Base-by-base conservation (phyloP, 1,140 invertebrate species). In the Parapsyche elsis region DNA sequence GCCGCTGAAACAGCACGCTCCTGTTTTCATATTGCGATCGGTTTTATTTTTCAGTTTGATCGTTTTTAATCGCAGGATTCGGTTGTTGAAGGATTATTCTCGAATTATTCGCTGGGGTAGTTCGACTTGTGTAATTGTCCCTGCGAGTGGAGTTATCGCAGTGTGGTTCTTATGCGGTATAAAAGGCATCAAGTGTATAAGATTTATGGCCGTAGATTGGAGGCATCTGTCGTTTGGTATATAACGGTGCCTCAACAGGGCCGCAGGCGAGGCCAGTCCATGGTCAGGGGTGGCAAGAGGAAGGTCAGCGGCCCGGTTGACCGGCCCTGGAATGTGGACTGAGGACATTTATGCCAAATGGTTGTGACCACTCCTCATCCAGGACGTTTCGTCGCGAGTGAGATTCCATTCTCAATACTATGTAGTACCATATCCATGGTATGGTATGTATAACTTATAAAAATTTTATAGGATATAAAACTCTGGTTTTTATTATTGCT, bases 291-390 rank as follows among this genome's bases (percentile, higher is more conserved):
- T 67, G 21, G 21, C 21, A 26, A 67, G 24, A 19, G 23, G 24
- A 67, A 30, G 64, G 21, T 30, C 21, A 24, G 23, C 23, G 64
- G 5, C 64, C 64, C 64, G 23, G 12, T 67, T 67, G 64, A 67
- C 64, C 64, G 24, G 23, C 64, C 64, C 64, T 67, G 64, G 64
- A 67, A 67, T 67, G 64, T 24, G 64, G 64, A 67, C 64, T 24
- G 64, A 67, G 64, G 64, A 67, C 64, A 67, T 26, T 23, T 64
- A 67, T 24, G 21, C 21, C 23, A 23, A 67, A 26, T 26, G 64
- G 9, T 24, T 21, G 57, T 61, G 57, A 61, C 57, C 57, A 21
- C 57, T 61, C 57, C 57, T 19, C 30, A 38, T 38, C 30, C 30
- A 38, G 30, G 30, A 38, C 7, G 30, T 38, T 38, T 38, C 30